Evolutionary conservation across 2,797 vertebrate species (phyloP).

Genomic region (Emys orbicularis): DNA sequence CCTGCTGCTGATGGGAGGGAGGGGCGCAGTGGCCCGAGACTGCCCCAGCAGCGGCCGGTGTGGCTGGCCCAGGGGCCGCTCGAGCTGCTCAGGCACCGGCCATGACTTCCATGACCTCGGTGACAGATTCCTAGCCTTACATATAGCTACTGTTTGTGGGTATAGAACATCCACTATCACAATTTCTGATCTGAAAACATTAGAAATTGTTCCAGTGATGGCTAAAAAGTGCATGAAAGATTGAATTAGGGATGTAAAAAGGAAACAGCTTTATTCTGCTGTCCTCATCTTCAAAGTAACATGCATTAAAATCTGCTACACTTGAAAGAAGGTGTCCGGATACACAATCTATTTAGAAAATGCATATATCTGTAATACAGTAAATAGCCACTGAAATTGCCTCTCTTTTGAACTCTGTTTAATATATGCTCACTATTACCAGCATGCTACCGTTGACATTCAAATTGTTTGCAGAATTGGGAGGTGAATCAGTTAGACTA

Average conservation of each 20-base stretch:
- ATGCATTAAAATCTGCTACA: neutral
- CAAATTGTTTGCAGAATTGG: neutral
- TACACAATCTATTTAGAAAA: neutral
- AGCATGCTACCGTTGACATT: neutral
- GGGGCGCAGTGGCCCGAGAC: no score
- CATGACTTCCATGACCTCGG: no score
- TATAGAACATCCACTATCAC: neutral
- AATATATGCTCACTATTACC: neutral
- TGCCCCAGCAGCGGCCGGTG: no score
- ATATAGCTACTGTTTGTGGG: neutral
- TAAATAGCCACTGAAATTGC: neutral
- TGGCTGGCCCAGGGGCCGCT: no score
- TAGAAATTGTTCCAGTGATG: neutral
- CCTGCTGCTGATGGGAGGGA: no score
- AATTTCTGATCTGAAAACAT: neutral
- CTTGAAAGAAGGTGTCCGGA: fast-evolving
- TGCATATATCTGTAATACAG: neutral
- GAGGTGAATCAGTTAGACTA: neutral
- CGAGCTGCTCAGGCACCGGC: no score
- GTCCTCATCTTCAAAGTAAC: neutral
- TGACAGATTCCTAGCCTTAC: neutral
- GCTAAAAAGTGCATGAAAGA: neutral
- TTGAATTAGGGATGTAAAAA: neutral
- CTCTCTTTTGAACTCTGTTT: neutral
- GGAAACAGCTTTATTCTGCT: neutral